These are phyloP conservation scores for Nomada ruficornis DNA, from an alignment of 2,888 invertebrate species.

Conservation along the genomic window DNA sequence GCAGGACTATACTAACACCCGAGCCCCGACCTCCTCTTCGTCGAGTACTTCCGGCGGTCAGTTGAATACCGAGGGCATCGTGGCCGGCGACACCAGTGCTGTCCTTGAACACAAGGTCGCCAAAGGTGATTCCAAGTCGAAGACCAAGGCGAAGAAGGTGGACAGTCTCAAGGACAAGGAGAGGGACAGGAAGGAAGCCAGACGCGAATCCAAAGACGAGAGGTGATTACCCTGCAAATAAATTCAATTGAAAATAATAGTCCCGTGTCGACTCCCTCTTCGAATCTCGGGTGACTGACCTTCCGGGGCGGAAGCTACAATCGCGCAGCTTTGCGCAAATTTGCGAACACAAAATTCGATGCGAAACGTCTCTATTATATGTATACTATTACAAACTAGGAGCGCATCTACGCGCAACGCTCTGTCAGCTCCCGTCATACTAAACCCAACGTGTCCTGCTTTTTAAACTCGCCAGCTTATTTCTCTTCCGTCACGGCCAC, in stretches of 20 bases:
- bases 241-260: background rate
- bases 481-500: conserved; percentile 24
- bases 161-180: conserved; percentile 75
- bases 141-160: conserved; percentile 78
- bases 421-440: conserved; percentile 34
- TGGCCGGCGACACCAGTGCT: conserved; percentile 73
- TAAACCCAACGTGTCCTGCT: conserved; percentile 1
- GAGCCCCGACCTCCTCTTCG: conserved; percentile 79
- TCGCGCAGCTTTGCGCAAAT: too few species aligned
- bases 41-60: conserved; percentile 70
- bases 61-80: conserved; percentile 75
- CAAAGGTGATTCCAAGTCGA: conserved; percentile 77
- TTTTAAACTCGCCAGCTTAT: conserved; percentile 30
- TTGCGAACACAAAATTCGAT: too few species aligned
- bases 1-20: conserved; percentile 82
- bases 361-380: too few species aligned
- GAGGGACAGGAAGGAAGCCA: conserved; percentile 76
- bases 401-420: conserved; percentile 2
- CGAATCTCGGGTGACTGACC: background rate
- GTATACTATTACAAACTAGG: background rate
- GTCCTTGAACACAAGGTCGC: conserved; percentile 76
- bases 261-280: background rate
- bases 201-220: conserved; percentile 74
- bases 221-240: conserved; percentile 56
- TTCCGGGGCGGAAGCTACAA: background rate